phyloP scores from a whole-genome alignment of 1,140 invertebrate genomes.

The Glomeris maerens region DNA sequence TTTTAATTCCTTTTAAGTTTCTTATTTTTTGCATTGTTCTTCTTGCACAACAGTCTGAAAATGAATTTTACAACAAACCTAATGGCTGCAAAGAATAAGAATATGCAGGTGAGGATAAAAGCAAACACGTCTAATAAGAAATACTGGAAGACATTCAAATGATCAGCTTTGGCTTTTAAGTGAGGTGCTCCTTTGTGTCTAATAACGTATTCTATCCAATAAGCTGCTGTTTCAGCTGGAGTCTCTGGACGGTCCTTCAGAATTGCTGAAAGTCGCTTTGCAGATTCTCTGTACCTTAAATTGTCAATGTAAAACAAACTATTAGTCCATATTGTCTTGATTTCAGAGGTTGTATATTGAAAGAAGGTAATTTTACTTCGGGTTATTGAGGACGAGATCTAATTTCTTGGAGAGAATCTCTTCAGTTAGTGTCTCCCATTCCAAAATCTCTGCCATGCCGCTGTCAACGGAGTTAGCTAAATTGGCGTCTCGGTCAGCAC shows the following conservation, averaged over 20 bases:
- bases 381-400: too few relatives aligned
- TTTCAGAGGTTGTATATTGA: too few relatives aligned
- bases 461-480: constrained; percentile 11
- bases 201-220: constrained; percentile 25
- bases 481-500: constrained; percentile 40
- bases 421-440: background rate
- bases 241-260: constrained; percentile 19
- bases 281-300: constrained; percentile 1
- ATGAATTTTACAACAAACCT: too few relatives aligned
- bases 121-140: constrained; percentile 36
- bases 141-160: constrained; percentile 41
- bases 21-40: too few relatives aligned
- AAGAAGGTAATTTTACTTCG: too few relatives aligned
- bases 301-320: too few relatives aligned
- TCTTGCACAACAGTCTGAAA: too few relatives aligned
- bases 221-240: constrained; percentile 20
- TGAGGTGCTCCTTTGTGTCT: constrained; percentile 26
- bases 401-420: background rate
- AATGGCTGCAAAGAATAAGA: too few relatives aligned
- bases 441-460: background rate
- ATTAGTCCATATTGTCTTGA: too few relatives aligned
- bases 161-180: constrained; percentile 40
- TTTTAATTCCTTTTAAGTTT: too few relatives aligned
- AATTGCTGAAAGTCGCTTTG: background rate
- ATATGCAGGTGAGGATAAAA: too few relatives aligned